Evolutionary conservation across 2,113 vertebrate species (phyloP).

Genomic region (Grus americana): DNA sequence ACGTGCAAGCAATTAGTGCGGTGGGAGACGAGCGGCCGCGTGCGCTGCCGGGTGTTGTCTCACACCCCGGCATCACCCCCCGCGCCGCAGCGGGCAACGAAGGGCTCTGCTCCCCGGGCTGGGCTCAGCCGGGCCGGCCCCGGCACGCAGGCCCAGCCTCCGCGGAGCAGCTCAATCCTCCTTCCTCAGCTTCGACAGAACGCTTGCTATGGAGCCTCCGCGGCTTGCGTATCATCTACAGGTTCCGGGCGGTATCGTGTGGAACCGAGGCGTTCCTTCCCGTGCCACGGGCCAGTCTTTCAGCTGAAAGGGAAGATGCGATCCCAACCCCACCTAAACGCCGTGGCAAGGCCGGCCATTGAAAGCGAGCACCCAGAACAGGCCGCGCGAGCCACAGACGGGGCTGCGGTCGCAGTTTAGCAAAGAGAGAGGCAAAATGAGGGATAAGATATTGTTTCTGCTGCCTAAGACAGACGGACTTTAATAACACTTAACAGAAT

Average conservation of each 20-base stretch:
- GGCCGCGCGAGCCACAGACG: slow-evolving; percentile 1
- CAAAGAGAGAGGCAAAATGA: slow-evolving; percentile 61
- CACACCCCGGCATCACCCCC: background rate
- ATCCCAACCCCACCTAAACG: background rate
- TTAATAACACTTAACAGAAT: slow-evolving; percentile 84
- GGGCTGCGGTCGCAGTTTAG: slow-evolving; percentile 13
- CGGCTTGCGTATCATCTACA: background rate
- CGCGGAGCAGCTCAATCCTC: background rate
- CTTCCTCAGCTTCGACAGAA: background rate
- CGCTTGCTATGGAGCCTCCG: background rate
- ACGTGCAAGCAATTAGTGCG: background rate
- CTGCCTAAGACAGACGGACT: slow-evolving; percentile 78
- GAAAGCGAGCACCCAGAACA: slow-evolving; percentile 8
- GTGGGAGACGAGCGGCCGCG: fast-evolving
- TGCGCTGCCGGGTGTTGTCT: background rate
- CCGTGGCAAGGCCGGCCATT: background rate
- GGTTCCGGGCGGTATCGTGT: background rate
- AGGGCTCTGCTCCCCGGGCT: background rate
- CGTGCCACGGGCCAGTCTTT: background rate
- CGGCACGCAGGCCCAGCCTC: background rate
- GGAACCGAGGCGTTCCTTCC: background rate
- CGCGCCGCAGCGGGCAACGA: background rate
- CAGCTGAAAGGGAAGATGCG: slow-evolving; percentile 14
- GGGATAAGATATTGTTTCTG: slow-evolving; percentile 71
- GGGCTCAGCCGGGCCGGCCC: background rate